These are phyloP conservation scores for Dipodomys merriami DNA, from an alignment of 2,113 vertebrate genomes.

Conservation along the genomic window DNA sequence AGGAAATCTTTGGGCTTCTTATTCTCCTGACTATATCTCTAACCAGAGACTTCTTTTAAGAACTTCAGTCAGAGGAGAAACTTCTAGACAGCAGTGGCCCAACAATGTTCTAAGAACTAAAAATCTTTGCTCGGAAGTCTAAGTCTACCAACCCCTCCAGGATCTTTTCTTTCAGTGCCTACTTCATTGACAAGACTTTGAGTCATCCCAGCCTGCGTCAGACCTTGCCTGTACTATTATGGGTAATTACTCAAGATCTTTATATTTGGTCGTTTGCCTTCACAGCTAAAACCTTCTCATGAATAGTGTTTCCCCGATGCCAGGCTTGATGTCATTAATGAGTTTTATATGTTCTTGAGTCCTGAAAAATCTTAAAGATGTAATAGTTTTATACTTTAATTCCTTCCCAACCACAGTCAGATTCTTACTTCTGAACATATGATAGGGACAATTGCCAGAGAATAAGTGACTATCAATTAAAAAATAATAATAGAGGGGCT, in stretches of 20 bases:
- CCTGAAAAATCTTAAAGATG: neutral
- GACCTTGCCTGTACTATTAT: neutral
- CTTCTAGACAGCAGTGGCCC: neutral
- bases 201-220: neutral
- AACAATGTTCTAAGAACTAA: neutral
- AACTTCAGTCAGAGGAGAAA: neutral
- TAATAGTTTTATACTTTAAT: neutral
- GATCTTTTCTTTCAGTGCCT: neutral
- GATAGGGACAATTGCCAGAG: neutral
- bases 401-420: neutral
- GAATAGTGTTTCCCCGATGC: neutral
- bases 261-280: neutral
- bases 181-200: neutral
- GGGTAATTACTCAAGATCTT: neutral
- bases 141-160: neutral
- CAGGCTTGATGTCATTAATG: neutral
- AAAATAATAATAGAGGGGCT: slow-evolving; percentile 9
- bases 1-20: neutral
- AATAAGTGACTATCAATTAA: slow-evolving; percentile 3
- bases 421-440: slow-evolving; percentile 26
- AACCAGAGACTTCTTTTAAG: neutral
- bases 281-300: neutral
- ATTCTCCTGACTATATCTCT: neutral
- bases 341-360: neutral
- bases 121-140: neutral